Percentiles rank a stretch among this genome's conserved stretches.
These are phyloP conservation scores for Invenusta paracnida DNA, from an alignment of 2,888 invertebrate genomes.

Conservation along the genomic window DNA sequence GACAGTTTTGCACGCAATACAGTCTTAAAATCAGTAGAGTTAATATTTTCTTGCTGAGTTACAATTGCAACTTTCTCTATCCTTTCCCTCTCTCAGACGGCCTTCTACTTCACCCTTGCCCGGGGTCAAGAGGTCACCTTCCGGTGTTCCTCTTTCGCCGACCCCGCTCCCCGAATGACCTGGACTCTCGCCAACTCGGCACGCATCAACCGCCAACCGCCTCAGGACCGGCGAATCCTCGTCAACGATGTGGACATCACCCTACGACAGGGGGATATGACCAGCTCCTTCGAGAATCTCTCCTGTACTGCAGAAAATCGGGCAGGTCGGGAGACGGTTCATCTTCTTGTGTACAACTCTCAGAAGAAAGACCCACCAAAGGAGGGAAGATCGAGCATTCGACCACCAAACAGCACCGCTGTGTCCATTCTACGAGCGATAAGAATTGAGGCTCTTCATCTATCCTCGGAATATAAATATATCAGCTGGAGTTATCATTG, in stretches of 20 bases:
- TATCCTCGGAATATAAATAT: too few relatives aligned
- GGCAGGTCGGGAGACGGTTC: not conserved
- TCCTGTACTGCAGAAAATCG: not conserved
- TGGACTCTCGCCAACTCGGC: not conserved
- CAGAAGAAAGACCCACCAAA: too few relatives aligned
- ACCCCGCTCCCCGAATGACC: conserved; percentile 20
- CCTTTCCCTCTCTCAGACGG: not conserved
- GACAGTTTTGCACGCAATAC: too few relatives aligned
- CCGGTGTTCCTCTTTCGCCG: not conserved
- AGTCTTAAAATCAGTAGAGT: too few relatives aligned
- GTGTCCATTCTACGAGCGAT: too few relatives aligned
- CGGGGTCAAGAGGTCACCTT: conserved; percentile 15
- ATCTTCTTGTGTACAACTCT: not conserved
- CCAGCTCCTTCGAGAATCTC: not conserved
- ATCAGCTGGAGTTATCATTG: too few relatives aligned
- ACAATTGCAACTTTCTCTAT: too few relatives aligned
- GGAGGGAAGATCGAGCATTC: too few relatives aligned
- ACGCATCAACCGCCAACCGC: not conserved
- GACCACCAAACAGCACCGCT: too few relatives aligned
- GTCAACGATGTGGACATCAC: not conserved
- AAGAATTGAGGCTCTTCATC: too few relatives aligned
- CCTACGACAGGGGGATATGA: not conserved
- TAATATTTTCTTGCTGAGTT: too few relatives aligned
- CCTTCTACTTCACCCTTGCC: not conserved
- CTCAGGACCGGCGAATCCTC: not conserved